These are phyloP conservation scores for Danaus chrysippus DNA, from an alignment of 2,888 invertebrate species.

Conservation along the genomic window DNA sequence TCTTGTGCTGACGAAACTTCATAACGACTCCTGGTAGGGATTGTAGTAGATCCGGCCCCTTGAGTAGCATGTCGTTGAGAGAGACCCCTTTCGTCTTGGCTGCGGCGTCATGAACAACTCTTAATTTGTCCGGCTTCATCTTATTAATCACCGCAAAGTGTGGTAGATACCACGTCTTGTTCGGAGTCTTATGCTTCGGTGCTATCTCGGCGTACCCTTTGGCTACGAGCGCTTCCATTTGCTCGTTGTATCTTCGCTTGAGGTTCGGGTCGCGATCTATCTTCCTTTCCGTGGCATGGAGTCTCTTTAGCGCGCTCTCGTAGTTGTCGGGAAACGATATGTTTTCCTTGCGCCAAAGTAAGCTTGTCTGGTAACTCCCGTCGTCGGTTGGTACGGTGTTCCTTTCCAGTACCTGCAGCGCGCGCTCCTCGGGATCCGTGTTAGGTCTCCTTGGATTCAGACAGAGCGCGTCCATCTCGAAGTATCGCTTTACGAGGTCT, in stretches of 20 bases:
- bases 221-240: not conserved
- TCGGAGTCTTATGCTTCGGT: not conserved
- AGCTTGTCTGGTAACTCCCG: not conserved
- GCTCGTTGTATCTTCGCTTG: not conserved
- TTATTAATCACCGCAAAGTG: not conserved
- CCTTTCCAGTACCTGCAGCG: not conserved
- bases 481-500: not conserved
- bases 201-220: not conserved
- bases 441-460: not conserved
- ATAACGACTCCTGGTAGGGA: slow-evolving; percentile 29
- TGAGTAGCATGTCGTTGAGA: slow-evolving; percentile 10
- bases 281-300: not conserved
- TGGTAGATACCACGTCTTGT: not conserved
- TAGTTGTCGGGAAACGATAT: not conserved
- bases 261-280: not conserved
- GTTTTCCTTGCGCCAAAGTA: not conserved
- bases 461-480: not conserved
- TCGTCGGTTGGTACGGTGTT: no score
- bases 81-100: slow-evolving; percentile 1
- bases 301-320: not conserved
- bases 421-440: not conserved
- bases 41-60: slow-evolving; percentile 23
- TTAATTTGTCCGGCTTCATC: not conserved
- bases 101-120: not conserved
- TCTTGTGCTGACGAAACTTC: slow-evolving; percentile 23